phyloP scores from a whole-genome alignment of 2,113 vertebrate genomes.

The Lates calcarifer region DNA sequence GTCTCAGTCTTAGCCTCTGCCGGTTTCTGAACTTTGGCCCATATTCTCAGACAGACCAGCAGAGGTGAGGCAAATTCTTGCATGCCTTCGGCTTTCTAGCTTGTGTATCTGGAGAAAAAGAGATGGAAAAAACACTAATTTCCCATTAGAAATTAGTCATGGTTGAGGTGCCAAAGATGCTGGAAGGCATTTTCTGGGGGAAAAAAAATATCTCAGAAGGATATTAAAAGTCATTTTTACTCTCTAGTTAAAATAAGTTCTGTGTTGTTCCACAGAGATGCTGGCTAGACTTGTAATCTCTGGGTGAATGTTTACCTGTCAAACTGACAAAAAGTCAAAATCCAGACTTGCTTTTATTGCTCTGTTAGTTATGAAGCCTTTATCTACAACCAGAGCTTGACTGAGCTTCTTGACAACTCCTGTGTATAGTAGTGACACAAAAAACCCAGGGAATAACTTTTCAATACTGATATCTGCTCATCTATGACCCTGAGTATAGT shows the following conservation, averaged over 20 bases:
- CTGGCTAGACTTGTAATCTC: background rate
- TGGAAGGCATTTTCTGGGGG: background rate
- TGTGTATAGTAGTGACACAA: background rate
- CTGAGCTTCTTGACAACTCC: constrained; percentile 7
- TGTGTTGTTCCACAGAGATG: background rate
- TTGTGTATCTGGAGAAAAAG: background rate
- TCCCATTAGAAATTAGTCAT: background rate
- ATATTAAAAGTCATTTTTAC: constrained; percentile 10
- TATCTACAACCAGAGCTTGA: constrained; percentile 1
- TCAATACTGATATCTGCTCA: constrained; percentile 6
- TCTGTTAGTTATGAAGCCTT: background rate
- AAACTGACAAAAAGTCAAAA: constrained; percentile 3
- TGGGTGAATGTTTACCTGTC: constrained; percentile 18
- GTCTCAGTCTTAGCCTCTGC: constrained; percentile 36
- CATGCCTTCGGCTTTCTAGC: background rate
- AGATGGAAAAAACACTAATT: background rate
- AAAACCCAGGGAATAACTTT: constrained; percentile 1
- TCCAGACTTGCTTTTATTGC: constrained; percentile 14
- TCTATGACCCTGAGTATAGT: background rate
- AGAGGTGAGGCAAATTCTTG: constrained; percentile 28
- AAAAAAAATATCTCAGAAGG: background rate
- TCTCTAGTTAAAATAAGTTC: background rate
- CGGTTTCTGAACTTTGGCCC: constrained; percentile 69
- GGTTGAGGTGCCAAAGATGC: background rate
- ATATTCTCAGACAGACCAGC: constrained; percentile 48